Evolutionary conservation across 2,113 vertebrate genomes (phyloP), one percentile per base, ranked within the genome.

Genomic region (Gymnorhina tibicen): DNA sequence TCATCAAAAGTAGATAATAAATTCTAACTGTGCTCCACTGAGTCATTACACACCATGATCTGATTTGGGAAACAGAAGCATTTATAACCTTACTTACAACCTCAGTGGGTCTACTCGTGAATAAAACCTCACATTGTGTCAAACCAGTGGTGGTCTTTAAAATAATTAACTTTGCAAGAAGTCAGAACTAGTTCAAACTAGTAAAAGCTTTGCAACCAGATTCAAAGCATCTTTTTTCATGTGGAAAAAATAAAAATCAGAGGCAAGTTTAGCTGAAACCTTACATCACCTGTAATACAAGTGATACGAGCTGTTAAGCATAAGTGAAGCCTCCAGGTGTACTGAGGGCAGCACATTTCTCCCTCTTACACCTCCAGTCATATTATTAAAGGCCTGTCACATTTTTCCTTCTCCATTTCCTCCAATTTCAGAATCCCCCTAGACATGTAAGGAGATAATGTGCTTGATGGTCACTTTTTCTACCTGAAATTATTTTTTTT

Each of bases 21-120:
- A 93, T 95, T 96, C 81, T 81, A 96, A 91, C 70, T 77, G 62
- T 50, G 20, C 85, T 92, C 53, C 79, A 91, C 85, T 92, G 83
- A 93, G 92, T 95, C 91, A 83, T 73, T 91, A 79, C 62, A 58
- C 1, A 8, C 49, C 59, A 72, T 64, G 69, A 78, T 95, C 66
- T 79, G 62, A 66, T 93, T 89, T 79, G 83, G 66, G 89, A 93
- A 96, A 63, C 59, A 80, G 64, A 64, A 73, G 56, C 60, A 78
- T 94, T 77, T 93, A 86, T 86, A 90, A 94, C 41, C 35, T 88
- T 49, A 26, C 76, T 93, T 81, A 92, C 60, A 92, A 69, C 83
- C 66, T 94, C 10, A 1, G 85, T 76, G 92, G 80, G 79, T 76
- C 76, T 72, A 33, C 77, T 82, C 4, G 26, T 42, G 91, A 91